Evolutionary conservation across 92 coral and sea anemone species (phyloP).

Genomic region (Palythoa heliodiscus): DNA sequence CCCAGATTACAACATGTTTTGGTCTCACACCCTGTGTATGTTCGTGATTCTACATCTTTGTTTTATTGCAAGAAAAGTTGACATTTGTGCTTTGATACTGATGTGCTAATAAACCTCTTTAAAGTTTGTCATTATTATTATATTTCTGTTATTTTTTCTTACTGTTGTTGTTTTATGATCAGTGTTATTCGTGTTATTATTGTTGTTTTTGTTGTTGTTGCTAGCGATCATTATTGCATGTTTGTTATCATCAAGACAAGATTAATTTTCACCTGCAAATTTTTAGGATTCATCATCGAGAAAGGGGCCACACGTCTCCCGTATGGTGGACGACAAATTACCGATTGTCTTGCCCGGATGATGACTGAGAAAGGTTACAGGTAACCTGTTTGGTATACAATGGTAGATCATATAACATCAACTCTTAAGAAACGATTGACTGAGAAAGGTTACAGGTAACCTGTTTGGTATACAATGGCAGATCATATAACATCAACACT

Average conservation of each 20-base stretch:
- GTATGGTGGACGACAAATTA: conserved; percentile 90
- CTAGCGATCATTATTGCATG: not conserved
- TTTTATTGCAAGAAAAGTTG: no score
- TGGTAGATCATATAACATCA: no score
- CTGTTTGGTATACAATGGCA: no score
- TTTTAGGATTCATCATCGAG: conserved; percentile 85
- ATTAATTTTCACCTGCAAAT: not conserved
- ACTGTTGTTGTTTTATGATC: no score
- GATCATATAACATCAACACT: no score
- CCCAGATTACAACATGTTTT: no score
- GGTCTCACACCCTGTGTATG: no score
- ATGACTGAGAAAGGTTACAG: conserved; percentile 88
- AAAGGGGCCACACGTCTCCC: conserved; percentile 85
- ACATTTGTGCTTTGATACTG: no score
- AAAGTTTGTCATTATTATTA: not conserved
- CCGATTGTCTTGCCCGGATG: conserved; percentile 80
- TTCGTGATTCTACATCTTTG: no score
- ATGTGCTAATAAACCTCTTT: no score
- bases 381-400: conserved; percentile 29
- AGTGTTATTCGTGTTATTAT: not conserved
- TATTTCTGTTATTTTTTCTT: not conserved
- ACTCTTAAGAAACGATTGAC: no score
- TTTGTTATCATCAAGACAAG: not conserved
- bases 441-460: no score
- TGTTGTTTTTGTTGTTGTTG: not conserved